Base-by-base conservation (phyloP, 2,113 vertebrate genomes). In the Oceanodroma tethys region DNA sequence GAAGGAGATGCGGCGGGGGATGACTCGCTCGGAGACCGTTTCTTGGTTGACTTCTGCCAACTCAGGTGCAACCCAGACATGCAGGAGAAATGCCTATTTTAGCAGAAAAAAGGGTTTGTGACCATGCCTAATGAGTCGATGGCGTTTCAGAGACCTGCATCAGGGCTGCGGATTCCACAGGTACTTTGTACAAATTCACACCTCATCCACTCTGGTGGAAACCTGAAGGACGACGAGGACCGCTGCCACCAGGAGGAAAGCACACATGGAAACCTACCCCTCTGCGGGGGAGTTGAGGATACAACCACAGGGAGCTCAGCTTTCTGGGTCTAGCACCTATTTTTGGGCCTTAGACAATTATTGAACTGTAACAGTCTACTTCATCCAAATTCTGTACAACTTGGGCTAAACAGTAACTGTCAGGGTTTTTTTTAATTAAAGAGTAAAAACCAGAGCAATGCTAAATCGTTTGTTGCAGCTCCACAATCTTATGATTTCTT, bases 21-120 rank as follows among this genome's bases (percentile, higher is more conserved):
- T 4, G 13, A 22, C 10, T 32, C 12, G 47, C 73, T 58, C 16
- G 0, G 19, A 59, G 10, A 7, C 5, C 1, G 0, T 48, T 68
- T 67, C 56, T 30, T 14, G 27, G 29, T 13, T 27, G 36, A 53
- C 19, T 92, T 45, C 26, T 76, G 34, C 45, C 42, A 26, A 6
- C 22, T 19, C 12, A 3, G 58, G 26, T 11, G 30, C 32, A 21
- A 48, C 23, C 3, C 0, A 7, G 22, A 1, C 0, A 2, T 1
- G 5, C 7, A 14, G 34, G 40, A 79, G 34, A 74, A 78, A 74
- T 1, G 4, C 6, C 21, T 6, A 0, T 36, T 58, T 34, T 18
- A 20, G 50, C 86, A 66, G 22, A 19, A 48, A 48, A 8, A 66
- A 20, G 9, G n/a, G 3, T 8, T 80, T 67, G 62, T 48, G 63